These are phyloP conservation scores for Aporrectodea caliginosa DNA, from an alignment of 1,140 invertebrate species.

Conservation along the genomic window DNA sequence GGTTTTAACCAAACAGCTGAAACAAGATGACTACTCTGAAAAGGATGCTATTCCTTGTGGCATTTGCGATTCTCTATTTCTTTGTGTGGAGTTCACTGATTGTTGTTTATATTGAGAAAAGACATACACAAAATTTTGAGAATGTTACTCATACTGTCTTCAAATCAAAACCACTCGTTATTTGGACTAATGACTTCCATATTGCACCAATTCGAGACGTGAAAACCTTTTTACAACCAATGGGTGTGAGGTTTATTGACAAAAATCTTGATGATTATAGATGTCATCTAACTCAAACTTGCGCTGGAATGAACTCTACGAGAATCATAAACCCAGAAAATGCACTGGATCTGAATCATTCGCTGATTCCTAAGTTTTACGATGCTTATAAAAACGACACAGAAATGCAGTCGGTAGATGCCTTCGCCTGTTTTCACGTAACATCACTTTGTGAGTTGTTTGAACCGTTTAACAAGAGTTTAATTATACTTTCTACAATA, in stretches of 20 bases:
- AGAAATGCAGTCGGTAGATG: slow-evolving; percentile 26
- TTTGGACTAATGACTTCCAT: neutral
- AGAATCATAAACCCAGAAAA: slow-evolving; percentile 1
- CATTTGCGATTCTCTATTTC: no score
- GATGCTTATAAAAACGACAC: slow-evolving; percentile 28
- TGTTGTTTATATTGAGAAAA: no score
- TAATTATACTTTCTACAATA: slow-evolving; percentile 18
- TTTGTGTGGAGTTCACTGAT: no score
- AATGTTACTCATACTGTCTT: no score
- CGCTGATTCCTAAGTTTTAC: slow-evolving; percentile 24
- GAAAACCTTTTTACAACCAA: neutral
- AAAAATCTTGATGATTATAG: neutral
- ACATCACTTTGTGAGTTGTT: slow-evolving; percentile 28
- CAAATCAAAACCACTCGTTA: neutral
- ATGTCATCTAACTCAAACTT: no score
- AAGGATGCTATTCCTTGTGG: no score
- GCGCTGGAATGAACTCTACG: no score
- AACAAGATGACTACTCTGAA: no score
- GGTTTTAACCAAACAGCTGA: no score
- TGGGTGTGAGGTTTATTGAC: neutral
- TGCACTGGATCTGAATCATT: neutral
- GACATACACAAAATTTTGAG: no score
- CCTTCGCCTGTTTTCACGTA: slow-evolving; percentile 31
- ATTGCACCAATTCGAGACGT: neutral
- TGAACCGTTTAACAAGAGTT: slow-evolving; percentile 32